Evolutionary conservation across 2,113 vertebrate genomes (phyloP), one percentile per base, ranked within the genome.

Genomic region (Nycticryphes semicollaris): DNA sequence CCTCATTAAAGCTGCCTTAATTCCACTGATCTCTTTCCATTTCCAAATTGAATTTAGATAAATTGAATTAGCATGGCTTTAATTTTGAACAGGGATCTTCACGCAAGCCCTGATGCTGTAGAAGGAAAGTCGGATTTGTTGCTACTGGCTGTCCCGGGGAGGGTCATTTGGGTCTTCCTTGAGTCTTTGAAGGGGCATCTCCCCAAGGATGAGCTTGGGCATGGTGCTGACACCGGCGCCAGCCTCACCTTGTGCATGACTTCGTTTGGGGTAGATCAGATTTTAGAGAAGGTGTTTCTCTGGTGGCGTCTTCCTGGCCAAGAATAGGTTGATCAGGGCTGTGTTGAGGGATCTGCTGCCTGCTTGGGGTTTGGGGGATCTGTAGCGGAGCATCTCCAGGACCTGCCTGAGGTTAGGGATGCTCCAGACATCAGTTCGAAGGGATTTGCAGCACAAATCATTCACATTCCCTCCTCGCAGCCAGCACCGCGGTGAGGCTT

Each of bases 161-260:
- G n/a, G 37, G 23, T 21, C 1, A 0, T 35, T 74, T 28, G 56
- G 19, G 33, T 53, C 59, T 37, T 57, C 3, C 14, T 37, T 21
- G 33, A 23, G 33, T 69, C 27, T 30, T n/a, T 21, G 8, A 48
- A 69, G 12, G 35, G n/a, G n/a, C n/a, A n/a, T n/a, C n/a, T n/a
- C 43, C 64, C 9, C 14, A 14, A 64, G 66, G 14, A 57, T n/a
- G n/a, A n/a, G 59, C n/a, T 63, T 24, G 59, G 59, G 35, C 41
- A 4, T 39, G 6, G 3, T 4, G 2, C 17, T 64, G 13, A 10
- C 19, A 2, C 12, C 2, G 1, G 62, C 56, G 35, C 2, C 0
- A 43, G 25, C 19, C 56, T 64, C 1, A 1, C 39, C 31, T 19
- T 8, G 4, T 70, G 33, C 56, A 10, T 14, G 6, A 30, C 70